Percentiles rank a stretch among this genome's conserved stretches.
These are phyloP conservation scores for Orgyia antiqua DNA, from an alignment of 2,888 invertebrate species.

Conservation along the genomic window DNA sequence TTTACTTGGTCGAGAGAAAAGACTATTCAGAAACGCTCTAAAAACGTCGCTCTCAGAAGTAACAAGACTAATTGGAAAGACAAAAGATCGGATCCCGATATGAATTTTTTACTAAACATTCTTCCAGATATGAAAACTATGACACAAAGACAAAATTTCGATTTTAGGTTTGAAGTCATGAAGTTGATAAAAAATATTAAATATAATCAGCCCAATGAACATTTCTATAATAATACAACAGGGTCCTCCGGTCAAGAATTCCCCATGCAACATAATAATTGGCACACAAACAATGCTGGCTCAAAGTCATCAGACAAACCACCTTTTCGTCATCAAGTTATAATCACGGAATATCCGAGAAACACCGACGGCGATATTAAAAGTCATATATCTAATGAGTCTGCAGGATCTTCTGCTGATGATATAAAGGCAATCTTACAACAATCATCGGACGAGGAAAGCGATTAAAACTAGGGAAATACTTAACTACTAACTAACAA, in stretches of 20 bases:
- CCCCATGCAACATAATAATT: conserved; percentile 4
- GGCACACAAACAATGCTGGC: conserved; percentile 5
- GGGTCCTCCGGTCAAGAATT: conserved; percentile 5
- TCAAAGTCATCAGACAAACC: conserved; percentile 7
- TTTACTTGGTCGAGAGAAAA: conserved; percentile 4
- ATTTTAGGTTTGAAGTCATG: conserved; percentile 26
- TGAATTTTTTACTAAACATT: conserved; percentile 21
- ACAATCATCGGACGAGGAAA: conserved; percentile 8
- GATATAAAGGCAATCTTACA: conserved; percentile 16
- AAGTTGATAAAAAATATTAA: conserved; percentile 22
- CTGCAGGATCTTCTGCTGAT: conserved; percentile 17
- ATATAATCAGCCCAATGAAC: conserved; percentile 13
- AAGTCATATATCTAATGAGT: conserved; percentile 11
- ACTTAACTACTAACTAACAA: too few species aligned
- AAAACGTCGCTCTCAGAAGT: conserved; percentile 1
- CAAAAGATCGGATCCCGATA: conserved; percentile 14
- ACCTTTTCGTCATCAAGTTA: conserved; percentile 7
- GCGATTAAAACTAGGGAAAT: conserved; percentile 2
- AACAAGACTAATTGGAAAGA: neutral
- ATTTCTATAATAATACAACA: conserved; percentile 7
- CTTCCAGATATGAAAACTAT: conserved; percentile 25
- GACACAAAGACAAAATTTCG: conserved; percentile 19
- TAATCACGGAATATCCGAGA: conserved; percentile 9
- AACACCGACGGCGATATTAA: conserved; percentile 4
- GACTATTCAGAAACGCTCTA: neutral